Evolutionary conservation across 37 sponge, comb jelly and placozoan species (phyloP).

Genomic region (Aplysina aerophoba): DNA sequence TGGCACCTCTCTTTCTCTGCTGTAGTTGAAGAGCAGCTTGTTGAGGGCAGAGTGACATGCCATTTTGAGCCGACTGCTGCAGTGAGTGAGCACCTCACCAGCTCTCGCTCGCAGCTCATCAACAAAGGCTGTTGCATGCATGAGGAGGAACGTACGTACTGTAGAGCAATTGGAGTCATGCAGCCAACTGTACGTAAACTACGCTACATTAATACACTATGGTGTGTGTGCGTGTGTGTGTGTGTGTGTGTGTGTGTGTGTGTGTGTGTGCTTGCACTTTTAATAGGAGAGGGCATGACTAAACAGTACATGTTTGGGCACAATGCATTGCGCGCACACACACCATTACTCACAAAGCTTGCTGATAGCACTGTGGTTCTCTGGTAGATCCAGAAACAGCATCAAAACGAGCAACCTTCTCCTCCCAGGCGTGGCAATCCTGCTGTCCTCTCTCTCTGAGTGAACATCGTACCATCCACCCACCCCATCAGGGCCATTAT

Average conservation of each 20-base stretch:
- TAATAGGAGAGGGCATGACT: no score
- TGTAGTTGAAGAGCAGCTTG: slow-evolving; percentile 64
- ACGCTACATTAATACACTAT: no score
- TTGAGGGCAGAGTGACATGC: slow-evolving; percentile 57
- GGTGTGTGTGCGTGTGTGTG: no score
- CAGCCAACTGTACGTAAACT: background rate
- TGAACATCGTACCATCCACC: background rate
- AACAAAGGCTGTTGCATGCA: background rate
- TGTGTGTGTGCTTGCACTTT: no score
- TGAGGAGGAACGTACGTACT: no score
- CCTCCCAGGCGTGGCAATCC: background rate
- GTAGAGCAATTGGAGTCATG: background rate
- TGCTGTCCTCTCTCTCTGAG: background rate
- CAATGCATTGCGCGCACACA: no score
- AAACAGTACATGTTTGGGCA: no score
- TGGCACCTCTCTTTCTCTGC: slow-evolving; percentile 35
- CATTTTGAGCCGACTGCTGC: background rate
- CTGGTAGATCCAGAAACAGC: background rate
- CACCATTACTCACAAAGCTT: no score
- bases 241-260: no score
- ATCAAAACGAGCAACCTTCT: background rate
- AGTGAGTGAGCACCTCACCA: background rate
- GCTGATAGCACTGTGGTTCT: no score
- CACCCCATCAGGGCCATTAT: background rate
- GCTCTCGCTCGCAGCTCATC: background rate